These are phyloP conservation scores for Natrix natrix DNA, from an alignment of 2,797 vertebrate genomes.

Conservation along the genomic window DNA sequence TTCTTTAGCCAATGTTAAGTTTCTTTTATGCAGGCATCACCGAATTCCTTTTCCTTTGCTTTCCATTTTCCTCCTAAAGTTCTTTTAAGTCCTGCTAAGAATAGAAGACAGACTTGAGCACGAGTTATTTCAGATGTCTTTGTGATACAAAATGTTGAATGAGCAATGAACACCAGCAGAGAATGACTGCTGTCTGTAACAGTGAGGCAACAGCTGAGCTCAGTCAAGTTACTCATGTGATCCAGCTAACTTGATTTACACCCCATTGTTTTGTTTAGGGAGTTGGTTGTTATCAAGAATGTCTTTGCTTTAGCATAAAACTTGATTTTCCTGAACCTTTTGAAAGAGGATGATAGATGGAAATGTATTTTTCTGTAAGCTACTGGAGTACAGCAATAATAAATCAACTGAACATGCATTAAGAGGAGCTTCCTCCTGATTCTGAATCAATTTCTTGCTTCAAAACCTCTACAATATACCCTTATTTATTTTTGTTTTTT, in stretches of 20 bases:
- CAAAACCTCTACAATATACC: conserved; percentile 8
- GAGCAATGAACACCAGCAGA: conserved; percentile 2
- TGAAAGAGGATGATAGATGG: conserved; percentile 3
- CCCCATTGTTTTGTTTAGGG: background rate
- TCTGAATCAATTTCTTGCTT: background rate
- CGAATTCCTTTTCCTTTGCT: conserved; percentile 53
- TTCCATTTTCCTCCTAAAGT: conserved; percentile 33
- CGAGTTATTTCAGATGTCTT: conserved; percentile 37
- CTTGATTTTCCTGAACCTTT: conserved; percentile 25
- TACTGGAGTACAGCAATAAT: background rate
- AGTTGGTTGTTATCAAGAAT: conserved; percentile 9
- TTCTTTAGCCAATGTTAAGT: background rate
- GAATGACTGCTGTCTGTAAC: background rate
- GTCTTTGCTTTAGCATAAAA: conserved; percentile 2
- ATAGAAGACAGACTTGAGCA: conserved; percentile 38
- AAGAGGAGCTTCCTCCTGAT: conserved; percentile 14
- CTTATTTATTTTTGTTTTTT: conserved; percentile 15
- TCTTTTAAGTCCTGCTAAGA: conserved; percentile 37
- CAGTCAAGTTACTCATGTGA: background rate
- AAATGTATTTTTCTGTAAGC: conserved; percentile 22
- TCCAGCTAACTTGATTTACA: conserved; percentile 12
- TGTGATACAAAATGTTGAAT: conserved; percentile 34
- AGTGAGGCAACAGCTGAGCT: background rate
- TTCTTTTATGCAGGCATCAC: background rate
- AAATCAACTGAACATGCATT: conserved; percentile 24